phyloP scores from a whole-genome alignment of 2,113 vertebrate genomes.

The Archilochus colubris region DNA sequence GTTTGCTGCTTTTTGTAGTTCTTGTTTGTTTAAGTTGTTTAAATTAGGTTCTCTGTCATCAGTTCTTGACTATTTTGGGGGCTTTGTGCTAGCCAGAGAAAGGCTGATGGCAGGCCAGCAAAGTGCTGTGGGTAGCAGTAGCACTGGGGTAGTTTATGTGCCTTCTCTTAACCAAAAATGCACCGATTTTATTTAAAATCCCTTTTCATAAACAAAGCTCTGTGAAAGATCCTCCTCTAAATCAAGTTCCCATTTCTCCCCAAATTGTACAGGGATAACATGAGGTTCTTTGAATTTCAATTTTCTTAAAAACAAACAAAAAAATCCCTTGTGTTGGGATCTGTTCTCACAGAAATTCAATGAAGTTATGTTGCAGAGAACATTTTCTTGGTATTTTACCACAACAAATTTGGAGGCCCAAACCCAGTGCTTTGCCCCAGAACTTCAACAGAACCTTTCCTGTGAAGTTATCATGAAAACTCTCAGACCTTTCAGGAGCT shows the following conservation, averaged over 20 bases:
- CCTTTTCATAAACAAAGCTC: neutral
- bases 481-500: neutral
- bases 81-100: neutral
- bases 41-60: conserved; percentile 20
- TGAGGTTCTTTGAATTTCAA: neutral
- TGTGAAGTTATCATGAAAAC: neutral
- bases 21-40: neutral
- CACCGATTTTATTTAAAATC: neutral
- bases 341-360: neutral
- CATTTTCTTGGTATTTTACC: neutral
- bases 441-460: neutral
- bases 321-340: neutral
- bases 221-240: neutral
- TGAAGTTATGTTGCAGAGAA: neutral
- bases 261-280: neutral
- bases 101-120: neutral
- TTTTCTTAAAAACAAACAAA: neutral
- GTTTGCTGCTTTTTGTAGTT: neutral
- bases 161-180: neutral
- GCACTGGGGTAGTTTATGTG: neutral
- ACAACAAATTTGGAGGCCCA: neutral
- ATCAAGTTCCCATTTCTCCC: neutral
- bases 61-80: neutral
- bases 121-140: neutral
- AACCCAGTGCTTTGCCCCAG: no score